Base-by-base conservation (phyloP, 2,888 invertebrate genomes). In the Dasypolia templi region DNA sequence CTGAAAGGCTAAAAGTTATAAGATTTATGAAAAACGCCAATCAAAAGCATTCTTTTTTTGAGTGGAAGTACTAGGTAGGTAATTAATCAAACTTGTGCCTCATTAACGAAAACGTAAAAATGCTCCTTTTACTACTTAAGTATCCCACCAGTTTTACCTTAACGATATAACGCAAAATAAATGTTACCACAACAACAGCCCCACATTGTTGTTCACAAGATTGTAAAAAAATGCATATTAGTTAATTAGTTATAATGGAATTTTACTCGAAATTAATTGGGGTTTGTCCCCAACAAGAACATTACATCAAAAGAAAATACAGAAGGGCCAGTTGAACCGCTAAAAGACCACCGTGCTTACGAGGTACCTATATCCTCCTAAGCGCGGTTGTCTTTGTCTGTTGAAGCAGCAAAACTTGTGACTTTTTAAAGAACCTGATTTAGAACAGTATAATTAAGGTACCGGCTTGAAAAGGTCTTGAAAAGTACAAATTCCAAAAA, bases 171-270 rank as follows among this genome's bases (percentile, higher is more conserved):
- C 51, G 7, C 19, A 46, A n/a, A 29, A 19, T 67, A 69, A 49
- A 17, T 53, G 3, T 49, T n/a, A 49, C 19, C 44, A 72, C 26
- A 65, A 49, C 72, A 64, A 59, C 53, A 76, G 39, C 39, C 55
- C 61, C 32, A 64, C 49, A 55, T 19, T 56, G 35, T 55, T 69
- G 72, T 79, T 59, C 59, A 68, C 72, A 71, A 70, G 64, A 73
- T 65, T 80, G 79, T 78, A 82, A 70, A 85, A 81, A 67, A 75
- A 85, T 78, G 80, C 82, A 87, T 87, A 87, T 71, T 87, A 88
- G 89, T 89, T 85, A 90, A 91, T 90, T 86, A 86, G 88, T 85
- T 84, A 74, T 83, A 85, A 84, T 85, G 85, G 85, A 83, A 81
- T 86, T 85, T 83, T 80, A 81, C 72, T 81, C 11, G 78, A 85